phyloP scores from a whole-genome alignment of 2,113 vertebrate genomes.

The Camelus bactrianus region DNA sequence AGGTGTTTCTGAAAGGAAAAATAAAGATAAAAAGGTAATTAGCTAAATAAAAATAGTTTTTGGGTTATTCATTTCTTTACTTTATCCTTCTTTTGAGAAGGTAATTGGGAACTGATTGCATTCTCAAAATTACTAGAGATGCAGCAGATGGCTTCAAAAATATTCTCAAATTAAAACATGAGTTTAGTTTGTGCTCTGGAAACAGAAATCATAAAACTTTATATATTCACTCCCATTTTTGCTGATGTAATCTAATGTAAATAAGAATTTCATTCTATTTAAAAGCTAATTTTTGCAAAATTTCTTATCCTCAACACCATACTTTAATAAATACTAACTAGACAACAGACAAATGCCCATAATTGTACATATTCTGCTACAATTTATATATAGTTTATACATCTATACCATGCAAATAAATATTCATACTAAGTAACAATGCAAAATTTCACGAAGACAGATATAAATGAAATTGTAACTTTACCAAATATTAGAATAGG shows the following conservation, averaged over 20 bases:
- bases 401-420: not conserved
- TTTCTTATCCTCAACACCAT: not conserved
- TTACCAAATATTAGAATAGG: not conserved
- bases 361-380: not conserved
- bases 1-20: not conserved
- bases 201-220: slow-evolving; percentile 70
- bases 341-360: not conserved
- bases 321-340: not conserved
- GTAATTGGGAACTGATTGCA: slow-evolving; percentile 67
- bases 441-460: not conserved
- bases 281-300: slow-evolving; percentile 30
- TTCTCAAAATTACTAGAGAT: slow-evolving; percentile 72
- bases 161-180: slow-evolving; percentile 73
- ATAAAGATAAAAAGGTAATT: slow-evolving; percentile 32
- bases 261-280: slow-evolving; percentile 52
- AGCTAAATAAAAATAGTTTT: slow-evolving; percentile 59
- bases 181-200: slow-evolving; percentile 50
- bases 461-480: not conserved
- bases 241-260: slow-evolving; percentile 52
- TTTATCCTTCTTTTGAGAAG: slow-evolving; percentile 61
- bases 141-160: slow-evolving; percentile 72
- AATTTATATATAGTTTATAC: not conserved
- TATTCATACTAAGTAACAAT: not conserved
- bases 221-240: slow-evolving; percentile 33
- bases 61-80: slow-evolving; percentile 59